A percentile compares a stretch with the other conserved stretches of the same genome.
Conservation (phyloP, 2,113 vertebrate species). For the Lepus timidus region DNA sequence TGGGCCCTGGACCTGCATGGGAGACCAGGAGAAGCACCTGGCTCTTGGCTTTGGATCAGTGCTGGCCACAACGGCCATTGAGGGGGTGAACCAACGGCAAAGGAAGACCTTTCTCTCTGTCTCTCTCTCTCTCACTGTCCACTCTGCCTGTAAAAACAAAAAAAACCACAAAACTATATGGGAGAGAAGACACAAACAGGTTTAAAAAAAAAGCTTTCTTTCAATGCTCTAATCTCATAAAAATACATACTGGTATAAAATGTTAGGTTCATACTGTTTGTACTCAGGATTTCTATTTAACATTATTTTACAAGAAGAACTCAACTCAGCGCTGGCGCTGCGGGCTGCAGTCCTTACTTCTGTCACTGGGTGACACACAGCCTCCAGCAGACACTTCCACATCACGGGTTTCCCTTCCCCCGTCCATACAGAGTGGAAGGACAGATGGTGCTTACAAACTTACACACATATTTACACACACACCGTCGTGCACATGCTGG, state of each 20-base stretch:
- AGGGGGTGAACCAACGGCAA: too few relatives aligned
- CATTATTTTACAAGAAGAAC: conserved; percentile 51
- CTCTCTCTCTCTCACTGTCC: too few relatives aligned
- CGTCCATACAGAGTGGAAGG: not conserved
- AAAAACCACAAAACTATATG: not conserved
- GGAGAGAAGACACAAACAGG: not conserved
- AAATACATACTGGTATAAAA: conserved; percentile 55
- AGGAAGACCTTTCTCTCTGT: too few relatives aligned
- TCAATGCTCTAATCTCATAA: conserved; percentile 49
- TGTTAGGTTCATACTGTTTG: conserved; percentile 13
- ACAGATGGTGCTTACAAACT: not conserved
- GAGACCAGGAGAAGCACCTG: too few relatives aligned
- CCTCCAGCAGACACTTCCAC: not conserved
- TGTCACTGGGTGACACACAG: not conserved
- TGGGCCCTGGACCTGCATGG: too few relatives aligned
- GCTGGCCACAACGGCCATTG: too few relatives aligned
- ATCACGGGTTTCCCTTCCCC: not conserved
- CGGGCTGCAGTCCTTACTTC: not conserved
- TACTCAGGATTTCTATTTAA: conserved; percentile 56
- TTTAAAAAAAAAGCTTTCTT: not conserved
- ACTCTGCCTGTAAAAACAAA: too few relatives aligned
- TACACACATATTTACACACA: not conserved
- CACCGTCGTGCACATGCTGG: not conserved
- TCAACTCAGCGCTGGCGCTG: not conserved
- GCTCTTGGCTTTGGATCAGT: too few relatives aligned